A percentile compares a stretch with the other conserved stretches of the same genome.
Evolutionary conservation across 2,888 invertebrate species (phyloP).

Genomic region (Polydrusus cervinus): DNA sequence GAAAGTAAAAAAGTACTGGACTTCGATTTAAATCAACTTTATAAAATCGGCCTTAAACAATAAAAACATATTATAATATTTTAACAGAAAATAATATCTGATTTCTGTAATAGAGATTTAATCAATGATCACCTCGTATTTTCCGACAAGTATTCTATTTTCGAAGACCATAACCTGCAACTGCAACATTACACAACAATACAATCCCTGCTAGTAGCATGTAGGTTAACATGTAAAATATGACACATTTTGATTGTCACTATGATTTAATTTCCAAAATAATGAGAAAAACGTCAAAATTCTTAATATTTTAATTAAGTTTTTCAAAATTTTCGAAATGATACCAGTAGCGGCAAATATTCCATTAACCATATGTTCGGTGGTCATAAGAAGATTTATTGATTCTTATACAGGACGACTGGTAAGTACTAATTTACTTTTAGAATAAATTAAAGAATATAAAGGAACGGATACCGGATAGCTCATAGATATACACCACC

Average conservation of each 20-base stretch:
- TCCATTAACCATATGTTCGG: constrained; percentile 40
- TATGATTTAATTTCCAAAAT: constrained; percentile 30
- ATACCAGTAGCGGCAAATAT: constrained; percentile 41
- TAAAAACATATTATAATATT: too few species aligned
- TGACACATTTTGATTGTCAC: constrained; percentile 28
- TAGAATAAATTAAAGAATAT: not conserved
- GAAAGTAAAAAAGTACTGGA: too few species aligned
- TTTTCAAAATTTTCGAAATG: constrained; percentile 41
- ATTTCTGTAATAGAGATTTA: too few species aligned
- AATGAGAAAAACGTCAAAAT: constrained; percentile 45
- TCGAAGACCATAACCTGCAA: too few species aligned
- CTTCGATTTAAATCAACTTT: too few species aligned
- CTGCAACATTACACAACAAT: not conserved
- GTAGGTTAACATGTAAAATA: constrained; percentile 8
- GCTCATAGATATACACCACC: too few species aligned
- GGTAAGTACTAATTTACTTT: constrained; percentile 32
- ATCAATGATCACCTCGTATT: too few species aligned
- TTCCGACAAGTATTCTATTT: too few species aligned
- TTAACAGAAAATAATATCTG: too few species aligned
- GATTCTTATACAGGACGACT: constrained; percentile 43
- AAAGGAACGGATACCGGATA: too few species aligned
- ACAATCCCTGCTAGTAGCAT: not conserved
- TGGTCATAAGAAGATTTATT: constrained; percentile 44
- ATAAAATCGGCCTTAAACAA: too few species aligned
- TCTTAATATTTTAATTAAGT: constrained; percentile 39